Percentiles rank a stretch among this genome's conserved stretches.
Evolutionary conservation across 2,113 vertebrate species (phyloP).

Genomic region (Aleadryas rufinucha): DNA sequence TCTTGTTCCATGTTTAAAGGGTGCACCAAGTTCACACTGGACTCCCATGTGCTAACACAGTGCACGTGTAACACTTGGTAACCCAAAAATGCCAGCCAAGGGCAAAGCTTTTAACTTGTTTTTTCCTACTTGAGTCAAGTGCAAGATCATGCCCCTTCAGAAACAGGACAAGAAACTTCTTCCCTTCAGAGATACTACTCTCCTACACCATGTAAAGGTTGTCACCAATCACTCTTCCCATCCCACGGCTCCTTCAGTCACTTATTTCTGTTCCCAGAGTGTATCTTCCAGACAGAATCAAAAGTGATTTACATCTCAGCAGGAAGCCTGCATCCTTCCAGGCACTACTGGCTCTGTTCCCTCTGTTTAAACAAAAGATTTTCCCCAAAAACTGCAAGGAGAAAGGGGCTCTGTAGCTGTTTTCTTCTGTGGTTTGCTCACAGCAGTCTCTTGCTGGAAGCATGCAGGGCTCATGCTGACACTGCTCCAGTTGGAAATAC

Average conservation of each 20-base stretch:
- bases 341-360: background rate
- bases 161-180: background rate
- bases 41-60: background rate
- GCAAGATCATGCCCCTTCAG: background rate
- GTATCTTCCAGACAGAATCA: background rate
- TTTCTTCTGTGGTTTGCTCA: background rate
- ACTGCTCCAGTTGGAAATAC: background rate
- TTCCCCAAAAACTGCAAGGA: slow-evolving; percentile 13
- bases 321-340: slow-evolving; percentile 16
- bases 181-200: background rate
- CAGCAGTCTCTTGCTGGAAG: background rate
- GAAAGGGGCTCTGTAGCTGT: background rate
- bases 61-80: background rate
- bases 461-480: background rate
- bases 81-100: background rate
- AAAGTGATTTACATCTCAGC: slow-evolving; percentile 32
- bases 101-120: background rate
- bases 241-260: background rate
- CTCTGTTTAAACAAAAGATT: slow-evolving; percentile 48
- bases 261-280: background rate
- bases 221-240: background rate
- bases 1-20: background rate
- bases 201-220: background rate
- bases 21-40: accelerated
- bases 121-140: background rate